Percentiles rank a stretch among this genome's conserved stretches.
Conservation (phyloP, 2,888 invertebrate genomes). For the Heliconius cydno region DNA sequence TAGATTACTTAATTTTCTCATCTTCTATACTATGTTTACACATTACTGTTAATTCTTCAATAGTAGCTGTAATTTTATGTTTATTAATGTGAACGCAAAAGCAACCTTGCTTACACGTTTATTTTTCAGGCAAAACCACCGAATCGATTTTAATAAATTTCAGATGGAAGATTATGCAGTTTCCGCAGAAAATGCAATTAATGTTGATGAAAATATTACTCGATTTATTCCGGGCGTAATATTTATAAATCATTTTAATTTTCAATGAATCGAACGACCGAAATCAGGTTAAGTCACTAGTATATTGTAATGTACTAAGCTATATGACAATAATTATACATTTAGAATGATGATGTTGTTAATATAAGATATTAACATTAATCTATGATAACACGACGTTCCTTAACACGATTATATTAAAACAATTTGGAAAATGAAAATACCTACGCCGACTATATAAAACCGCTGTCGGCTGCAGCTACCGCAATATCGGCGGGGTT, state of each 20-base stretch:
- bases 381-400: slow-evolving; percentile 38
- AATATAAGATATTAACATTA: neutral
- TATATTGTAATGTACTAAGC: too few species aligned
- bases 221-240: slow-evolving; percentile 16
- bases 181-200: slow-evolving; percentile 26
- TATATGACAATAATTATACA: neutral
- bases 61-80: neutral
- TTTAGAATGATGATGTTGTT: neutral
- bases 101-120: neutral
- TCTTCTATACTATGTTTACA: neutral
- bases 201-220: slow-evolving; percentile 28
- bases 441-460: slow-evolving; percentile 49
- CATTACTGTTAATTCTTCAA: too few species aligned
- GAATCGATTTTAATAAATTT: slow-evolving; percentile 13
- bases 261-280: neutral
- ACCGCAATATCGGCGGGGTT: slow-evolving; percentile 50
- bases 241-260: slow-evolving; percentile 2
- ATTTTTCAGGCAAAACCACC: neutral
- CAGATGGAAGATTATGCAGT: neutral
- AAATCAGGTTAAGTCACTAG: neutral
- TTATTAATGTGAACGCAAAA: neutral
- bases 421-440: slow-evolving; percentile 47
- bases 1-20: neutral
- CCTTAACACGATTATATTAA: slow-evolving; percentile 37
- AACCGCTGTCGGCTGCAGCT: slow-evolving; percentile 50